Percentiles rank a stretch among this genome's conserved stretches.
Evolutionary conservation across 2,113 vertebrate species (phyloP).

Genomic region (Mus musculus): DNA sequence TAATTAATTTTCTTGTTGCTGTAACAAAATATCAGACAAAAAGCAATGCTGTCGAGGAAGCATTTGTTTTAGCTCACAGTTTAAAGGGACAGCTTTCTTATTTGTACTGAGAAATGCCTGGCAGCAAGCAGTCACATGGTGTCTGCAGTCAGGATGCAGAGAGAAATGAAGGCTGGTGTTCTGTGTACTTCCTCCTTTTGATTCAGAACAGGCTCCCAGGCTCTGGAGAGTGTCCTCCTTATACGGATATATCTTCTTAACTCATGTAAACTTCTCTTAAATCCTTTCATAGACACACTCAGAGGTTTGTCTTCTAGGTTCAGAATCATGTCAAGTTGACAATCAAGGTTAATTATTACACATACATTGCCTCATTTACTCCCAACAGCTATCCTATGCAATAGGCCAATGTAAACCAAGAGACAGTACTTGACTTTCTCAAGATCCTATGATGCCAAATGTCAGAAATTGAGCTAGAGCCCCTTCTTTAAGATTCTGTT

Average conservation of each 20-base stretch:
- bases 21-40: neutral
- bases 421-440: neutral
- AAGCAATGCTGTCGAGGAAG: neutral
- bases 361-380: neutral
- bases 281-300: neutral
- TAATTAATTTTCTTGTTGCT: neutral
- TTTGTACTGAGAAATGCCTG: neutral
- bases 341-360: neutral
- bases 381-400: neutral
- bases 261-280: neutral
- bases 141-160: neutral
- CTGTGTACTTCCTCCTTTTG: neutral
- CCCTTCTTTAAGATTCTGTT: neutral
- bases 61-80: neutral
- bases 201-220: neutral
- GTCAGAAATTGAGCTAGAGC: conserved; percentile 16
- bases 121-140: neutral
- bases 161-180: neutral
- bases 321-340: neutral
- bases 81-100: neutral
- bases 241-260: neutral
- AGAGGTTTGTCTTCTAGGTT: neutral
- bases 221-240: neutral
- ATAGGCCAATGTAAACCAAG: neutral
- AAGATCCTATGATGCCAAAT: neutral